Percentiles rank a stretch among this genome's conserved stretches.
phyloP scores from a whole-genome alignment of 37 sponge, comb jelly and placozoan species.

The Chondrosia reniformis region DNA sequence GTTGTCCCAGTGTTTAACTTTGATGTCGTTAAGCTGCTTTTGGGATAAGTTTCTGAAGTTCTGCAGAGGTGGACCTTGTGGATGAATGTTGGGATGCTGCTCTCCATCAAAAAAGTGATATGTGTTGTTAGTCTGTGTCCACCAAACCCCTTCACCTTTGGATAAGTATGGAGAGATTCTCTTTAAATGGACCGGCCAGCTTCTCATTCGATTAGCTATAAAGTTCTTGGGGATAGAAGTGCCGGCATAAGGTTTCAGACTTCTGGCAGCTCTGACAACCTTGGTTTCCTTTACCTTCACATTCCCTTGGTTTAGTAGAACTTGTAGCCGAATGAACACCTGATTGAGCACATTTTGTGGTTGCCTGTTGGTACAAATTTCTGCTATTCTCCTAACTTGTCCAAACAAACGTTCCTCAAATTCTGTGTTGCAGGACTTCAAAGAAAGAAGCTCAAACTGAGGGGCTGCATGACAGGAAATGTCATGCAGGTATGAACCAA shows the following conservation, averaged over 20 bases:
- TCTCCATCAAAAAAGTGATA: conserved; percentile 18
- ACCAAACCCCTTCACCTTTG: conserved; percentile 19
- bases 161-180: conserved; percentile 6
- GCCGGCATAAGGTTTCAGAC: not conserved
- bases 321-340: conserved; percentile 13
- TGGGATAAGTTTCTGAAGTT: not conserved
- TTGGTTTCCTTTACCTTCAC: not conserved
- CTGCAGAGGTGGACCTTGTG: conserved; percentile 17
- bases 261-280: not conserved
- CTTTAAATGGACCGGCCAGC: conserved; percentile 23
- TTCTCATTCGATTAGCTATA: not conserved
- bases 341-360: conserved; percentile 20
- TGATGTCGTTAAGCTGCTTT: not conserved
- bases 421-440: conserved; percentile 29
- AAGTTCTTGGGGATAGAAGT: conserved; percentile 8
- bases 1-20: not conserved
- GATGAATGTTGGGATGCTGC: not conserved
- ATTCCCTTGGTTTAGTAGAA: not conserved
- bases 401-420: conserved; percentile 27
- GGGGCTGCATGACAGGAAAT: not conserved
- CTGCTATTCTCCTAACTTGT: conserved; percentile 1
- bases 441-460: conserved; percentile 9
- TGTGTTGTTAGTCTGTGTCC: not conserved
- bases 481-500: conserved; percentile 25
- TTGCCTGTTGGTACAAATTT: conserved; percentile 24